Conservation (phyloP, 2,797 vertebrate genomes). For the Austrolebias charrua region DNA sequence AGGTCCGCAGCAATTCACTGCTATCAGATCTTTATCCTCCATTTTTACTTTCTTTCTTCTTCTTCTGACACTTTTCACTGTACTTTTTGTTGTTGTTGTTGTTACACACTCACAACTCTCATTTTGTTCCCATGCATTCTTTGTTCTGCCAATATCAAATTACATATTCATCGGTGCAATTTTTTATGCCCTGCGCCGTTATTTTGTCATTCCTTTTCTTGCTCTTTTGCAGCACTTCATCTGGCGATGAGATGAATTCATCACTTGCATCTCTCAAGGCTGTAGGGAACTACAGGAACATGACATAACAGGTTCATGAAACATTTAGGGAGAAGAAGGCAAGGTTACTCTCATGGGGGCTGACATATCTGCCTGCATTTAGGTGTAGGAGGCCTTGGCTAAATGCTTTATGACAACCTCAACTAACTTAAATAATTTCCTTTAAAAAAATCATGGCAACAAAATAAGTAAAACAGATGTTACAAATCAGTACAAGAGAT, state of each 20-base stretch:
- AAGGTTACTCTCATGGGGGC: slow-evolving; percentile 43
- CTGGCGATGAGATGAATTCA: slow-evolving; percentile 51
- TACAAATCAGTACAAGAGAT: slow-evolving; percentile 3
- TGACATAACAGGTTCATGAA: slow-evolving; percentile 70
- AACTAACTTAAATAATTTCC: slow-evolving; percentile 41
- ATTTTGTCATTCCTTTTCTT: not conserved
- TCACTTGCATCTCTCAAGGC: slow-evolving; percentile 46
- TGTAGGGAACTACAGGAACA: slow-evolving; percentile 39
- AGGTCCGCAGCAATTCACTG: slow-evolving; percentile 34
- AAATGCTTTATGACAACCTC: slow-evolving; percentile 54
- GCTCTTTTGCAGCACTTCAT: slow-evolving; percentile 30
- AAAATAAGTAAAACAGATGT: not conserved
- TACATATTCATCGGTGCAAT: slow-evolving; percentile 6
- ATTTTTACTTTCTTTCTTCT: slow-evolving; percentile 12
- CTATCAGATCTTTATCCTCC: slow-evolving; percentile 23
- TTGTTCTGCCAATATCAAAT: slow-evolving; percentile 15
- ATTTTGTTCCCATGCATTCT: slow-evolving; percentile 23
- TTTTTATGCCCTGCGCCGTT: slow-evolving; percentile 8
- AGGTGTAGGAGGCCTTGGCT: slow-evolving; percentile 36
- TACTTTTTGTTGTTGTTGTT: slow-evolving; percentile 45
- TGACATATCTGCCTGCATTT: slow-evolving; percentile 53
- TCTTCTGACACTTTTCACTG: slow-evolving; percentile 44
- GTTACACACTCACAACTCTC: slow-evolving; percentile 29
- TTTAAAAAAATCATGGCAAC: not conserved
- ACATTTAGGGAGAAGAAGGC: slow-evolving; percentile 61